Evolutionary conservation across 2,888 invertebrate species (phyloP).

Genomic region (Clusia tigrina): DNA sequence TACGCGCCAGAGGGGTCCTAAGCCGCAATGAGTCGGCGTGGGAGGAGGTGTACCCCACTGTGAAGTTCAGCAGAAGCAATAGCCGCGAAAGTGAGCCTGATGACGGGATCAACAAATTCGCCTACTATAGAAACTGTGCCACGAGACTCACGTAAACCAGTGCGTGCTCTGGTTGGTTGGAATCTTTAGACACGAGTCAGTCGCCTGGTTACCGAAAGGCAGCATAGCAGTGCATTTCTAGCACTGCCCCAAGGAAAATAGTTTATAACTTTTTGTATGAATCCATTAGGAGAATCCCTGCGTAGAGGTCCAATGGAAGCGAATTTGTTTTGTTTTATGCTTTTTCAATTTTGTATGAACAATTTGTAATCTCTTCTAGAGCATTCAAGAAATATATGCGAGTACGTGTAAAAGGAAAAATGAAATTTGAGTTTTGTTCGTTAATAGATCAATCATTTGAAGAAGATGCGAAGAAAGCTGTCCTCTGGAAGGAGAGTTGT

Average conservation of each 20-base stretch:
- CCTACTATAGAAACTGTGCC: constrained; percentile 59
- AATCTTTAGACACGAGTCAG: neutral
- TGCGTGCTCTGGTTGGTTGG: too few relatives aligned
- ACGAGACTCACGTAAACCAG: constrained; percentile 43
- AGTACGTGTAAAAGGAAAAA: too few relatives aligned
- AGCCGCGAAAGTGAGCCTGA: constrained; percentile 36
- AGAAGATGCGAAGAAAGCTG: too few relatives aligned
- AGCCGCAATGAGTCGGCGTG: constrained; percentile 51
- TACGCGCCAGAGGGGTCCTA: constrained; percentile 44
- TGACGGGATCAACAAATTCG: constrained; percentile 41
- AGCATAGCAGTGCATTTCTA: neutral
- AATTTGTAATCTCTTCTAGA: too few relatives aligned
- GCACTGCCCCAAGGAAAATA: neutral
- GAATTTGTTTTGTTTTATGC: too few relatives aligned
- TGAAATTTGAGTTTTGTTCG: too few relatives aligned
- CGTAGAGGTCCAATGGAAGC: too few relatives aligned
- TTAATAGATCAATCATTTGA: too few relatives aligned
- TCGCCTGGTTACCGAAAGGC: neutral
- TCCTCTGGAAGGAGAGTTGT: too few relatives aligned
- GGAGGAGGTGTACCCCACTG: constrained; percentile 56
- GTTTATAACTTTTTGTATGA: constrained; percentile 1
- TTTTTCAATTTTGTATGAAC: too few relatives aligned
- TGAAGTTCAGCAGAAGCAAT: constrained; percentile 42
- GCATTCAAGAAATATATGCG: too few relatives aligned
- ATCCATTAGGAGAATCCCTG: too few relatives aligned